Evolutionary conservation across 2,888 invertebrate species (phyloP).

Genomic region (Oscheius sp.): DNA sequence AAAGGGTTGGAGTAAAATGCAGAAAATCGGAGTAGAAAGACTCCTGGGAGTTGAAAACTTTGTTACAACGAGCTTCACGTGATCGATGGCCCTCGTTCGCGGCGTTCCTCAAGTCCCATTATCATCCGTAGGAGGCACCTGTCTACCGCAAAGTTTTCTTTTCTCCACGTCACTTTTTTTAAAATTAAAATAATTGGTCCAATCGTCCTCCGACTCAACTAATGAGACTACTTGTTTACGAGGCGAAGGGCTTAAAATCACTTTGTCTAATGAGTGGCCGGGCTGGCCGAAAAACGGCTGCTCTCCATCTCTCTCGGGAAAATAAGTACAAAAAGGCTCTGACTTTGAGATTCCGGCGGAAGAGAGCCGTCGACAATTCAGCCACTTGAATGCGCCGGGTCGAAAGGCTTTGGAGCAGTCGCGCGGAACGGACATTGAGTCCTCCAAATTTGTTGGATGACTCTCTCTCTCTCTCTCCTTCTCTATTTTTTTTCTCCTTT

Average conservation of each 20-base stretch:
- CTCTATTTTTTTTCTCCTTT: background rate
- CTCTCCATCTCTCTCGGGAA: background rate
- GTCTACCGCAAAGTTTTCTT: constrained; percentile 14
- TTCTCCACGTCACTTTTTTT: no score
- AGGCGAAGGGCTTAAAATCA: no score
- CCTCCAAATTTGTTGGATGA: background rate
- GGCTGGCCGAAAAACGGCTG: background rate
- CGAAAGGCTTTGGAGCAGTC: constrained; percentile 19
- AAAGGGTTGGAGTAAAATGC: background rate
- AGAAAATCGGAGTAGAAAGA: background rate
- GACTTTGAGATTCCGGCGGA: background rate
- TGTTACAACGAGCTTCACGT: constrained; percentile 18
- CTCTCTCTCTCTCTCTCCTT: background rate
- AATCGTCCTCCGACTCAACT: no score
- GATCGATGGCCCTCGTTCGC: constrained; percentile 25
- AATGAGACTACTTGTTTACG: background rate
- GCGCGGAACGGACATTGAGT: constrained; percentile 21
- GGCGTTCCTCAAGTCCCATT: constrained; percentile 8
- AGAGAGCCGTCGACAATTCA: no score
- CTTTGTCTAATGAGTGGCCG: background rate
- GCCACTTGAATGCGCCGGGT: no score
- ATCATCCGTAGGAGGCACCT: background rate
- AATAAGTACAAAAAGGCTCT: no score
- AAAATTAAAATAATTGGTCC: no score
- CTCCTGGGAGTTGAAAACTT: constrained; percentile 19